A percentile compares a stretch with the other conserved stretches of the same genome.
These are phyloP conservation scores for Hoplias malabaricus DNA, from an alignment of 2,113 vertebrate species.

Conservation along the genomic window DNA sequence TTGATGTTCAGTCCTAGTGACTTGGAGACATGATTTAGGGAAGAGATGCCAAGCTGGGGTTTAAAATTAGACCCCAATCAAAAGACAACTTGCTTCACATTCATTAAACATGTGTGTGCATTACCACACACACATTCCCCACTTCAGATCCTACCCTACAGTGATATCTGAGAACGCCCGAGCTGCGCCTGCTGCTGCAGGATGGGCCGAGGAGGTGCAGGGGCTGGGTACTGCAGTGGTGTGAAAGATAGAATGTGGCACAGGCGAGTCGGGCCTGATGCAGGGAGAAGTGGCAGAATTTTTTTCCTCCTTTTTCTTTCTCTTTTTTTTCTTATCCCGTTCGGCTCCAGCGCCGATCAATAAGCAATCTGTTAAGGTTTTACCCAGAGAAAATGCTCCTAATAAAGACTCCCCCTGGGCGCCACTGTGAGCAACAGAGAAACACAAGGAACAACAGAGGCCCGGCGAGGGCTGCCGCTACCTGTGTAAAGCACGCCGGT, in stretches of 20 bases:
- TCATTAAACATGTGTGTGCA: slow-evolving; percentile 5
- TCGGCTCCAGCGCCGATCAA: slow-evolving; percentile 52
- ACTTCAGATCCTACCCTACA: neutral
- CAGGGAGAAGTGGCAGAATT: slow-evolving; percentile 8
- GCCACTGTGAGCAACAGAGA: slow-evolving; percentile 38
- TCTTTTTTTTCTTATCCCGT: slow-evolving; percentile 21
- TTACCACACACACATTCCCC: slow-evolving; percentile 10
- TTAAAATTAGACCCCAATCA: neutral
- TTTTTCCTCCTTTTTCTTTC: neutral
- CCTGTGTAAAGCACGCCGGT: slow-evolving; percentile 46
- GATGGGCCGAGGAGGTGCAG: slow-evolving; percentile 14
- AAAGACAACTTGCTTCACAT: neutral
- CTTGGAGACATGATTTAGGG: neutral
- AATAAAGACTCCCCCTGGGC: slow-evolving; percentile 55
- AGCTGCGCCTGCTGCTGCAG: neutral
- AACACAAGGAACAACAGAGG: slow-evolving; percentile 38
- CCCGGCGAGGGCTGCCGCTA: slow-evolving; percentile 28
- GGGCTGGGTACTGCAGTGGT: slow-evolving; percentile 6
- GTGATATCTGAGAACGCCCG: slow-evolving; percentile 32
- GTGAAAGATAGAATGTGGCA: slow-evolving; percentile 23
- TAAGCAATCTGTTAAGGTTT: slow-evolving; percentile 64
- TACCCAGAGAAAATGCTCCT: slow-evolving; percentile 58
- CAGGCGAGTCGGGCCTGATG: neutral
- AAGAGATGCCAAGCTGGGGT: neutral
- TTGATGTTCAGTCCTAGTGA: neutral